Conservation (phyloP, 2,888 invertebrate species). For the Tinea pellionella region DNA sequence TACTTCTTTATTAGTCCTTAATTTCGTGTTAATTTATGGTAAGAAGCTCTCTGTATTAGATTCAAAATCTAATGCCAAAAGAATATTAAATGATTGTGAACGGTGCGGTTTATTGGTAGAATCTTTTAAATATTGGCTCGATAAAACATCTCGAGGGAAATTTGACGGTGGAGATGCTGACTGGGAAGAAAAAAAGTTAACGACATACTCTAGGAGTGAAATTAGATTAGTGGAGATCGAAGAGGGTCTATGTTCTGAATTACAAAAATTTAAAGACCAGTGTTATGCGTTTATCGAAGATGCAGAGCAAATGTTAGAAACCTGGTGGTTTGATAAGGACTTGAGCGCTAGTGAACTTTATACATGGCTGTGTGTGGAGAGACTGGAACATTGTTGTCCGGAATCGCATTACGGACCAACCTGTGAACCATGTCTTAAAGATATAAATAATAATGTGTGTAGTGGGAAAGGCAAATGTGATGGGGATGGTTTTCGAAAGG, state of each 20-base stretch:
- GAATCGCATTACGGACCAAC: slow-evolving; percentile 81
- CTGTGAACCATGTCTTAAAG: slow-evolving; percentile 78
- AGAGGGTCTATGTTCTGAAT: slow-evolving; percentile 82
- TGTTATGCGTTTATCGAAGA: slow-evolving; percentile 87
- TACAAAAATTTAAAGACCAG: slow-evolving; percentile 77
- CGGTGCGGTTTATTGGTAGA: slow-evolving; percentile 79
- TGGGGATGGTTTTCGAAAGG: slow-evolving; percentile 92
- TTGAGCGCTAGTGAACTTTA: slow-evolving; percentile 34
- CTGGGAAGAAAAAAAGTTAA: slow-evolving; percentile 91
- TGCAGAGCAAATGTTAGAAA: slow-evolving; percentile 82
- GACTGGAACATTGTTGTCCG: slow-evolving; percentile 85
- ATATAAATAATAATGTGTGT: slow-evolving; percentile 74
- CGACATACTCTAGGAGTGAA: slow-evolving; percentile 87
- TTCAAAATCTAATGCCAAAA: background rate
- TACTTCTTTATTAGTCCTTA: background rate
- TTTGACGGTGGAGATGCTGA: slow-evolving; percentile 94
- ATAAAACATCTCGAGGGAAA: slow-evolving; percentile 84
- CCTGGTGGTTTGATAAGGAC: slow-evolving; percentile 85
- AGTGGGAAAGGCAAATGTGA: slow-evolving; percentile 79
- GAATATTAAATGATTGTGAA: slow-evolving; percentile 60
- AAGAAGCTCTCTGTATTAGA: background rate
- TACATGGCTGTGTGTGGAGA: slow-evolving; percentile 83
- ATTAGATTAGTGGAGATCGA: slow-evolving; percentile 91
- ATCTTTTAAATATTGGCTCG: slow-evolving; percentile 83
- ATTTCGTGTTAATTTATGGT: background rate